phyloP scores from a whole-genome alignment of 2,797 vertebrate species.

The Anolis apletophallus region DNA sequence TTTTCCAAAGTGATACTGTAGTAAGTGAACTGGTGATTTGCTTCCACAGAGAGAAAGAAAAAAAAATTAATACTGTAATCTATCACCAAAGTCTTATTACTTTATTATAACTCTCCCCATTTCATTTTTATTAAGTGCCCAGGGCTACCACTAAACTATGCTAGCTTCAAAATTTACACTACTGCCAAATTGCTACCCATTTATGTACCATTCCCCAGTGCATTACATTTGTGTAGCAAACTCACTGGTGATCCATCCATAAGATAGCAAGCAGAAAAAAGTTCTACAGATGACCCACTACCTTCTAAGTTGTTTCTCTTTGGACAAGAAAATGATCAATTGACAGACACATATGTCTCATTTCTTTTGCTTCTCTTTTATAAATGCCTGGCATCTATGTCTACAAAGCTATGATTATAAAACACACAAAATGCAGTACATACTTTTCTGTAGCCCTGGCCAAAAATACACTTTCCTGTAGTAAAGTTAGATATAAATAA shows the following conservation, averaged over 20 bases:
- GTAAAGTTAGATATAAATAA: neutral
- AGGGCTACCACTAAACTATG: constrained; percentile 41
- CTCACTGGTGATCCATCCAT: constrained; percentile 26
- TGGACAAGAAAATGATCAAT: neutral
- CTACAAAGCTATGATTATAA: neutral
- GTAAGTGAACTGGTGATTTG: constrained; percentile 21
- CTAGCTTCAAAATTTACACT: constrained; percentile 36
- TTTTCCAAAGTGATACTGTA: constrained; percentile 16
- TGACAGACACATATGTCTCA: neutral
- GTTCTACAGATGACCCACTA: neutral
- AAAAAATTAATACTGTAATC: constrained; percentile 21
- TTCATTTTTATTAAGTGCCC: constrained; percentile 40
- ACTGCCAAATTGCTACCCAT: constrained; percentile 35
- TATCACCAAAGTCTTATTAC: constrained; percentile 43
- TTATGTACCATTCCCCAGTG: constrained; percentile 33
- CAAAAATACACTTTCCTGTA: neutral
- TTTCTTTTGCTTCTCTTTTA: neutral
- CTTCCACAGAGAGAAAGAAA: neutral
- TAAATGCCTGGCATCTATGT: neutral
- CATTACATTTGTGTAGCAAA: constrained; percentile 21
- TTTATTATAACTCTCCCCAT: constrained; percentile 36
- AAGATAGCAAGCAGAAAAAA: neutral
- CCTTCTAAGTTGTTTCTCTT: constrained; percentile 6
- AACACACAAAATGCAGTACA: too few species aligned
- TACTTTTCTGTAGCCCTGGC: neutral